phyloP scores from a whole-genome alignment of 2,888 invertebrate species.

The Euzophera pinguis region DNA sequence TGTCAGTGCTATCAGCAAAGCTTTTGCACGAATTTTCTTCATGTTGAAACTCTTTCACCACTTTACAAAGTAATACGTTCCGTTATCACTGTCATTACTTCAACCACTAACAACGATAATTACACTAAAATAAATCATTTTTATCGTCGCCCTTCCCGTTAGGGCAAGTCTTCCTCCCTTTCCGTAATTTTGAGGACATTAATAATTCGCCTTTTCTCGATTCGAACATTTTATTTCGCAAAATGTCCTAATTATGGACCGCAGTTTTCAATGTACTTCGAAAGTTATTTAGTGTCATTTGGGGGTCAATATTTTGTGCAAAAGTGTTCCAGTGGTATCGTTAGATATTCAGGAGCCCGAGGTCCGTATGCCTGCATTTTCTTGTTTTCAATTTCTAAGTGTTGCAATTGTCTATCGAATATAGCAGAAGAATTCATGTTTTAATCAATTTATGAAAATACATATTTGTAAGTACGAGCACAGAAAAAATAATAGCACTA shows the following conservation, averaged over 20 bases:
- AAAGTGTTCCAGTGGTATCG: too few species aligned
- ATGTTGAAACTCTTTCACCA: too few species aligned
- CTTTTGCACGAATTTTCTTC: too few species aligned
- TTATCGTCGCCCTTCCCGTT: conserved; percentile 42
- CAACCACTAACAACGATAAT: conserved; percentile 32
- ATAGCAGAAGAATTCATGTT: too few species aligned
- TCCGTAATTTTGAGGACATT: conserved; percentile 4
- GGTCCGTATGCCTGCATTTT: too few species aligned
- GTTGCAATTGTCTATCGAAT: too few species aligned
- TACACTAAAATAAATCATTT: conserved; percentile 53
- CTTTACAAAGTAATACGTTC: neutral
- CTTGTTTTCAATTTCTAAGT: too few species aligned
- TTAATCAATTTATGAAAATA: too few species aligned
- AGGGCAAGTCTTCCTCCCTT: conserved; percentile 21
- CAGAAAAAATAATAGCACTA: too few species aligned
- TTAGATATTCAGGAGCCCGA: too few species aligned
- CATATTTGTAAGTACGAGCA: too few species aligned
- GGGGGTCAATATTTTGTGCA: neutral
- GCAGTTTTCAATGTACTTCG: neutral
- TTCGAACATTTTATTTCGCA: neutral
- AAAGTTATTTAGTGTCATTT: neutral
- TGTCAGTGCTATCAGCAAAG: too few species aligned
- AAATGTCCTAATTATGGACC: conserved; percentile 1
- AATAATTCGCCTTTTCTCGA: neutral
- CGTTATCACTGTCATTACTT: neutral